A percentile compares a stretch with the other conserved stretches of the same genome.
Conservation (phyloP, 2,797 vertebrate species). For the Telmatherina bonti region DNA sequence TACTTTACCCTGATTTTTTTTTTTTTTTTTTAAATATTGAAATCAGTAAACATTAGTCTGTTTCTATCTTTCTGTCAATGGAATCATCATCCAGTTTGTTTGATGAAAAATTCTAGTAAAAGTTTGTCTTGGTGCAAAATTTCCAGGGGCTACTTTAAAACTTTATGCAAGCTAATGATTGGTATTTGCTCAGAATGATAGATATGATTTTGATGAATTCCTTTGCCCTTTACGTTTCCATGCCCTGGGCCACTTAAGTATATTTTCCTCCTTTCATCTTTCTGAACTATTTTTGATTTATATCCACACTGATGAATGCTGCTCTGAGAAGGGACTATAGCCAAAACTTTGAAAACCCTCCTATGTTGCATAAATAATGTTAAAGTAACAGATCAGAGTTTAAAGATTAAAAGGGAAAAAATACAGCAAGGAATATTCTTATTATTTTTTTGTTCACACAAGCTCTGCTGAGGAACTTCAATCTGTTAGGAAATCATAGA, state of each 20-base stretch:
- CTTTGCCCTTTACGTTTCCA: slow-evolving; percentile 31
- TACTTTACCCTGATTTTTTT: background rate
- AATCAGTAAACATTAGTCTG: background rate
- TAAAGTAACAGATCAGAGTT: slow-evolving; percentile 48
- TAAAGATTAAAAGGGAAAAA: slow-evolving; percentile 43
- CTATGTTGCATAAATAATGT: slow-evolving; percentile 55
- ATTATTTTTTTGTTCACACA: background rate
- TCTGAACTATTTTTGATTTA: slow-evolving; percentile 71
- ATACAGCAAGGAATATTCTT: slow-evolving; percentile 15
- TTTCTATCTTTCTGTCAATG: background rate
- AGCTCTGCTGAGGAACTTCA: slow-evolving; percentile 28
- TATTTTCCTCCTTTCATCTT: slow-evolving; percentile 55
- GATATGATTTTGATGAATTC: slow-evolving; percentile 20
- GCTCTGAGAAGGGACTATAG: slow-evolving; percentile 43
- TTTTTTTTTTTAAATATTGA: background rate
- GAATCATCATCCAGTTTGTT: background rate
- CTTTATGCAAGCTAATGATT: slow-evolving; percentile 31
- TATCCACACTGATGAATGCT: slow-evolving; percentile 43
- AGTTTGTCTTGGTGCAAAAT: slow-evolving; percentile 11
- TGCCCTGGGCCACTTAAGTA: slow-evolving; percentile 43
- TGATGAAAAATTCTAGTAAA: slow-evolving; percentile 14
- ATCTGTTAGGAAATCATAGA: slow-evolving; percentile 43
- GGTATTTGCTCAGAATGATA: slow-evolving; percentile 29
- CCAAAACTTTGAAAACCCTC: slow-evolving; percentile 34
- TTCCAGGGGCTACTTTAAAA: slow-evolving; percentile 24